Percentiles rank a stretch among this genome's conserved stretches.
Evolutionary conservation across 1,140 invertebrate species (phyloP).

Genomic region (Lordiphosa mommai): DNA sequence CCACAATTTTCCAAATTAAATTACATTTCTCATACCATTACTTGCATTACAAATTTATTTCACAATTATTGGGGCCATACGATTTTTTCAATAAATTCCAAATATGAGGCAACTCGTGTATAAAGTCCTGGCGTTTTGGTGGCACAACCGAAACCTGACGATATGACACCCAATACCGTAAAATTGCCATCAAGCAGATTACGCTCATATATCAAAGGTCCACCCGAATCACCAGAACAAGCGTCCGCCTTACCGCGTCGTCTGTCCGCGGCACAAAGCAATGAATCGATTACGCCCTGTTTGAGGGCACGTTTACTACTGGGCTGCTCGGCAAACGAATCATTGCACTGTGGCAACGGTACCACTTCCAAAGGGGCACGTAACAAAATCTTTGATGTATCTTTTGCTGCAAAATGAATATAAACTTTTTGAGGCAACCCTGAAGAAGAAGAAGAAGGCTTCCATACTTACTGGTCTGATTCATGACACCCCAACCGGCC

Average conservation of each 20-base stretch:
- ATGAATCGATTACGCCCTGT: slow-evolving; percentile 49
- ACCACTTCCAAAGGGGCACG: slow-evolving; percentile 51
- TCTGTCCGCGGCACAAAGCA: slow-evolving; percentile 82
- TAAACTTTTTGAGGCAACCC: neutral
- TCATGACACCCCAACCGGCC: slow-evolving; percentile 63
- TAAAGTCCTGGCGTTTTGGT: slow-evolving; percentile 83
- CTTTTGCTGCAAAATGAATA: slow-evolving; percentile 20
- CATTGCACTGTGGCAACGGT: slow-evolving; percentile 40
- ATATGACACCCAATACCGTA: slow-evolving; percentile 82
- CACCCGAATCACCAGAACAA: slow-evolving; percentile 85
- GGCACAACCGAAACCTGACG: slow-evolving; percentile 85
- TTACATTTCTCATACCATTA: too few relatives aligned
- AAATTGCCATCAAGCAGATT: slow-evolving; percentile 35
- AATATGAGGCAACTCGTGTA: slow-evolving; percentile 83
- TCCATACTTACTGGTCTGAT: slow-evolving; percentile 48
- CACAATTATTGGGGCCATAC: slow-evolving; percentile 81
- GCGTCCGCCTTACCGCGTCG: slow-evolving; percentile 82
- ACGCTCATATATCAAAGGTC: slow-evolving; percentile 81
- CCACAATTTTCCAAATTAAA: too few relatives aligned
- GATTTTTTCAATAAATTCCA: slow-evolving; percentile 84
- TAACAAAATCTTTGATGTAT: slow-evolving; percentile 49
- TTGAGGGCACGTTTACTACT: slow-evolving; percentile 6
- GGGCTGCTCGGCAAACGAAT: slow-evolving; percentile 13
- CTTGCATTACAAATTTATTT: neutral
- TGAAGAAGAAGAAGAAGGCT: too few relatives aligned